Conservation (phyloP, 2,888 invertebrate species). For the Odontocerum albicorne region DNA sequence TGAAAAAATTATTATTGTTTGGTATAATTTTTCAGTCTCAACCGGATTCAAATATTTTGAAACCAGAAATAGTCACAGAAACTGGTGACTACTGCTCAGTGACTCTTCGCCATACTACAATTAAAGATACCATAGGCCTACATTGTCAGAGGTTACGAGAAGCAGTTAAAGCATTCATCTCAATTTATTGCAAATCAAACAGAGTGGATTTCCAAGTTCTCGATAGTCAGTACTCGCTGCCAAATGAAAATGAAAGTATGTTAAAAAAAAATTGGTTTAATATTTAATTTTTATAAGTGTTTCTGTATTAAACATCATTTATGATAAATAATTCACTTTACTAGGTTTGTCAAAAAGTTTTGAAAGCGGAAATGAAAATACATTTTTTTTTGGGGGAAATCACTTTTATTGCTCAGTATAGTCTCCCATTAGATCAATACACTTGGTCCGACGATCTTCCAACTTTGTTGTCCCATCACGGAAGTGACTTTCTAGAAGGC, state of each 20-base stretch:
- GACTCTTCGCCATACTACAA: conserved; percentile 58
- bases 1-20: conserved; percentile 38
- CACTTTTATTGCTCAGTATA: no score
- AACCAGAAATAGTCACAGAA: conserved; percentile 68
- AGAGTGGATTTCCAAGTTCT: conserved; percentile 79
- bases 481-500: no score
- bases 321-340: no score
- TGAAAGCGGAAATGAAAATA: no score
- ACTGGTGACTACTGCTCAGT: conserved; percentile 72
- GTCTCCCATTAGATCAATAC: no score
- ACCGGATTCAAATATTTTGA: conserved; percentile 37
- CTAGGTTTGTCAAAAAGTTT: no score
- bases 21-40: conserved; percentile 36
- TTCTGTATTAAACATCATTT: no score
- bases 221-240: conserved; percentile 59
- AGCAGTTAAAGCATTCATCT: conserved; percentile 80
- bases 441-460: no score
- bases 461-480: no score
- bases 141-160: conserved; percentile 75
- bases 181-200: conserved; percentile 83
- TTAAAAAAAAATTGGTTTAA: no score
- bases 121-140: conserved; percentile 63
- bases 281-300: neutral
- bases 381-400: no score
- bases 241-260: conserved; percentile 50